A percentile compares a stretch with the other conserved stretches of the same genome.
Conservation (phyloP, 2,888 invertebrate species). For the Dicyrtomina minuta region DNA sequence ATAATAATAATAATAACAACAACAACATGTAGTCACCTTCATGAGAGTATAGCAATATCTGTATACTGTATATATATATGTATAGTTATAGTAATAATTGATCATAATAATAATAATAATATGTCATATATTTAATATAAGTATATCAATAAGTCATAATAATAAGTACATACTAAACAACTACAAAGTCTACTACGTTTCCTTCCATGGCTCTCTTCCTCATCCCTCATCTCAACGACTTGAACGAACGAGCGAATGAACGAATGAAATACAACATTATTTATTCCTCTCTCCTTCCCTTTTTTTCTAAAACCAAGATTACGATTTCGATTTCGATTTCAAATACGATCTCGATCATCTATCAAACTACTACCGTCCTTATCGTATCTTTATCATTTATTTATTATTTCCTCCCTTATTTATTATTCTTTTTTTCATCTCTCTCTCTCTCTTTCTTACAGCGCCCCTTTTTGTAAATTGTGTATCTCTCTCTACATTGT, state of each 20-base stretch:
- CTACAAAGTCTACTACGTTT: slow-evolving; percentile 25
- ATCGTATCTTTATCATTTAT: no score
- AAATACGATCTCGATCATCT: no score
- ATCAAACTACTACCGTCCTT: no score
- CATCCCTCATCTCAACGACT: neutral
- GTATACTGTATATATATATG: no score
- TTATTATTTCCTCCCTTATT: neutral
- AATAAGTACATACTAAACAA: slow-evolving; percentile 10
- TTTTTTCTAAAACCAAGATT: no score
- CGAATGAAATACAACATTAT: no score
- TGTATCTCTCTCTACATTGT: no score
- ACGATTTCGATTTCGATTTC: no score
- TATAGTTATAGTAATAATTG: neutral
- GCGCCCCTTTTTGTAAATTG: neutral
- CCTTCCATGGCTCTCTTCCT: neutral
- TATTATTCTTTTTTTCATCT: neutral
- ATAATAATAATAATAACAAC: neutral
- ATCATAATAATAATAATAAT: slow-evolving; percentile 3
- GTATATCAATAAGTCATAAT: neutral
- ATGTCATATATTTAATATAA: no score
- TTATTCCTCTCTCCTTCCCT: no score
- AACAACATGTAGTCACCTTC: neutral
- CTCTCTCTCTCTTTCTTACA: neutral
- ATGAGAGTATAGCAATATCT: neutral
- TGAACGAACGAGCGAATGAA: no score